These are phyloP conservation scores for Bimastos eiseni DNA, from an alignment of 2,888 invertebrate species.

Conservation along the genomic window DNA sequence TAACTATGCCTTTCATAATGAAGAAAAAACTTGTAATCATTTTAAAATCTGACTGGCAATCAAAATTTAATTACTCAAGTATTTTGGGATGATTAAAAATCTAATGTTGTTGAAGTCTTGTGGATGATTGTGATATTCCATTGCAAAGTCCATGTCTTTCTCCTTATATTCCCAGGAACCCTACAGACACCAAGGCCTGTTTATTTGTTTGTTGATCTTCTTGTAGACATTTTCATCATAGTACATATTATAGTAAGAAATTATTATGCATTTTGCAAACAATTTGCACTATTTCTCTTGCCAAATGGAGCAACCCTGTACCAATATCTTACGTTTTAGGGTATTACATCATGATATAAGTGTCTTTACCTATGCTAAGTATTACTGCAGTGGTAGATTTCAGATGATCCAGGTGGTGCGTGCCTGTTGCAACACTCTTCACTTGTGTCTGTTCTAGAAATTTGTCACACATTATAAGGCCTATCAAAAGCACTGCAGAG, in stretches of 20 bases:
- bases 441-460: neutral
- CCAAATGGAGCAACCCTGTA: neutral
- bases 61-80: neutral
- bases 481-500: neutral
- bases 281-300: neutral
- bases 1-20: neutral
- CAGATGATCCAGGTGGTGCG: neutral
- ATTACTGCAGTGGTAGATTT: neutral
- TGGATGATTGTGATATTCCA: neutral
- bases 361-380: neutral
- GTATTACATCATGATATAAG: neutral
- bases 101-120: neutral
- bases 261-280: neutral
- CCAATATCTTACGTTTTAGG: neutral
- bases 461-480: neutral
- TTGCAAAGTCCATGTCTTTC: neutral
- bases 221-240: neutral
- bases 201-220: neutral
- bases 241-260: conserved; percentile 1
- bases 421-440: neutral
- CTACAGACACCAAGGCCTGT: neutral
- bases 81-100: neutral
- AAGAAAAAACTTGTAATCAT: neutral
- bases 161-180: neutral
- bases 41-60: neutral